These are phyloP conservation scores for Eupleurogrammus muticus DNA, from an alignment of 2,797 vertebrate genomes.

Conservation along the genomic window DNA sequence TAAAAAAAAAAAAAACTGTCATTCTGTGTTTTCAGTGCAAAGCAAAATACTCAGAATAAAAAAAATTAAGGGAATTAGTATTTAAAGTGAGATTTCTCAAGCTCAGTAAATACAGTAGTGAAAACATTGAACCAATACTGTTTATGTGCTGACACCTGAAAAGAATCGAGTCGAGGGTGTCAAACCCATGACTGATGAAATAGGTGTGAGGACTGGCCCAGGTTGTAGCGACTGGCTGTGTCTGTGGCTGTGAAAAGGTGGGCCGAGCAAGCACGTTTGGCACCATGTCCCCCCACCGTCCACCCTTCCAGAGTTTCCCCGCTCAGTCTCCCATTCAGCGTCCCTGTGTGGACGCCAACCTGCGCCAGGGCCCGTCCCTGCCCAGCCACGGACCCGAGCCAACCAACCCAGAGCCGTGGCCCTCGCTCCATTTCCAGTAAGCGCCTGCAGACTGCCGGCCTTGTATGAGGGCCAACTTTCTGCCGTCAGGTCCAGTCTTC, in stretches of 20 bases:
- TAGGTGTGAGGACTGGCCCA: conserved; percentile 12
- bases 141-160: background rate
- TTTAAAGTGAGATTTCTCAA: background rate
- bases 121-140: background rate
- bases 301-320: conserved; percentile 47
- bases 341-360: conserved; percentile 78
- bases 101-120: background rate
- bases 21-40: background rate
- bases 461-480: conserved; percentile 85
- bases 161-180: background rate
- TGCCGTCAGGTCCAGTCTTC: conserved; percentile 81
- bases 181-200: conserved; percentile 19
- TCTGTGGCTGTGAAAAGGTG: conserved; percentile 57
- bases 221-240: conserved; percentile 38
- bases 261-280: conserved; percentile 58
- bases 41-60: background rate
- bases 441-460: conserved; percentile 85
- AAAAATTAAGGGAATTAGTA: no score
- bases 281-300: conserved; percentile 12
- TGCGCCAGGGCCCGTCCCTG: conserved; percentile 65
- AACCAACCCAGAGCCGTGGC: conserved; percentile 62
- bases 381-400: conserved; percentile 46
- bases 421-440: conserved; percentile 87
- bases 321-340: conserved; percentile 74
- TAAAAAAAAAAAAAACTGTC: background rate